Base-by-base conservation (phyloP, 2,113 vertebrate species). In the Ptilonorhynchus violaceus region DNA sequence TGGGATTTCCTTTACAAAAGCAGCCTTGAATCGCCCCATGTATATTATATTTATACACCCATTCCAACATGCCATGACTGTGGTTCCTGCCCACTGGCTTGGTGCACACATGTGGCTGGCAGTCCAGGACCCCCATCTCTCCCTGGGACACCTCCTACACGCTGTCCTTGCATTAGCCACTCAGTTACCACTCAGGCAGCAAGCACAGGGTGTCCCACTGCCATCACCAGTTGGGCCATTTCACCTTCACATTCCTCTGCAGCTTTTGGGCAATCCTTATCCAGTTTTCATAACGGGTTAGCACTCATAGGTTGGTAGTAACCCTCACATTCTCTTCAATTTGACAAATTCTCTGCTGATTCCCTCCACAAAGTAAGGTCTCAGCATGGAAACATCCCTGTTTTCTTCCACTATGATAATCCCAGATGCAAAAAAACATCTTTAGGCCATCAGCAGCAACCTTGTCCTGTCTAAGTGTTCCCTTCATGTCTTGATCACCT, bases 241-340 rank as follows among this genome's bases (percentile, higher is more conserved):
- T 59, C 33, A 64, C 46, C 41, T 37, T 24, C 37, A 13, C 16
- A 49, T 19, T 63, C 21, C 44, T 44, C 23, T 23, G 16, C 42
- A 46, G 52, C 20, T 50, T 33, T 25, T 27, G 68, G 10, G 33
- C 62, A 46, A 17, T 6, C 0, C 0, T 16, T 59, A 28, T 1
- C 44, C 17, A 4, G 4, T 31, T 60, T 41, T 69, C 31, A 24
- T 17, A 59, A 52, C 0, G 1, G 22, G 11, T 27, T 58, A 24
- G 20, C 11, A 15, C 8, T 47, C 33, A 30, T 9, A 63, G 50
- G 18, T 22, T 63, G 3, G 5, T 2, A 66, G 66, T 3, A 83
- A 63, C 3, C 9, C 33, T 22, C 41, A 67, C 4, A 33, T 33
- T 37, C 8, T 37, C 28, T 58, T 58, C 31, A 23, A 7, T 49